These are phyloP conservation scores for Perizoma affinitatum DNA, from an alignment of 2,888 invertebrate genomes.

Conservation along the genomic window DNA sequence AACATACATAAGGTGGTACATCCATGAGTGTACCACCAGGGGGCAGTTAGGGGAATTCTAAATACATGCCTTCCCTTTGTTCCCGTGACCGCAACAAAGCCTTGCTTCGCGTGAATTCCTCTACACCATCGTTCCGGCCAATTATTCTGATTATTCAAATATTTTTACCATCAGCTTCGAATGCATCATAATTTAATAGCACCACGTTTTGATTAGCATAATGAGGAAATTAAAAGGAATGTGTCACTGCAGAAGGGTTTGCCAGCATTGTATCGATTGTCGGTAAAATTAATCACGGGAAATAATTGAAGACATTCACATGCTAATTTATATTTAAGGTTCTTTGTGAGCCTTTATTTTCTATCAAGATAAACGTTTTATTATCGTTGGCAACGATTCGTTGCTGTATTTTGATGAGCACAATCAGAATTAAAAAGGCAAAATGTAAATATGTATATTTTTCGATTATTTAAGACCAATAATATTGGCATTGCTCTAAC, in stretches of 20 bases:
- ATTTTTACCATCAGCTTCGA: not conserved
- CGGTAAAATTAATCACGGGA: slow-evolving; percentile 30
- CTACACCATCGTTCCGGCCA: no score
- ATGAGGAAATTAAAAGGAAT: slow-evolving; percentile 40
- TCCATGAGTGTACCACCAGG: no score
- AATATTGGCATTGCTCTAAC: no score
- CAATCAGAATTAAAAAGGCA: not conserved
- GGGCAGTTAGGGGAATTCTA: no score
- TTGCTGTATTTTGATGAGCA: not conserved
- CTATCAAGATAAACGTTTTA: slow-evolving; percentile 8
- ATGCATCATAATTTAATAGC: slow-evolving; percentile 22
- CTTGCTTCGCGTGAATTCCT: no score
- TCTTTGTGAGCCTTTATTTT: slow-evolving; percentile 9
- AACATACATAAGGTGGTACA: no score
- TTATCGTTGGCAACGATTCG: no score
- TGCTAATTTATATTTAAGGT: slow-evolving; percentile 10
- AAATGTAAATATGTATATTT: no score
- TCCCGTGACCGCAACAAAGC: no score
- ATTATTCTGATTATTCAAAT: no score
- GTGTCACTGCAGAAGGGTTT: slow-evolving; percentile 23
- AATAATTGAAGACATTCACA: slow-evolving; percentile 16
- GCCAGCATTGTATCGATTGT: slow-evolving; percentile 32
- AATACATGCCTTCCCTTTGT: no score
- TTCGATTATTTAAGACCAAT: no score
- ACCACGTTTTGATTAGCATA: slow-evolving; percentile 33